phyloP scores from a whole-genome alignment of 2,888 invertebrate species.

The Anoplius nigerrimus region DNA sequence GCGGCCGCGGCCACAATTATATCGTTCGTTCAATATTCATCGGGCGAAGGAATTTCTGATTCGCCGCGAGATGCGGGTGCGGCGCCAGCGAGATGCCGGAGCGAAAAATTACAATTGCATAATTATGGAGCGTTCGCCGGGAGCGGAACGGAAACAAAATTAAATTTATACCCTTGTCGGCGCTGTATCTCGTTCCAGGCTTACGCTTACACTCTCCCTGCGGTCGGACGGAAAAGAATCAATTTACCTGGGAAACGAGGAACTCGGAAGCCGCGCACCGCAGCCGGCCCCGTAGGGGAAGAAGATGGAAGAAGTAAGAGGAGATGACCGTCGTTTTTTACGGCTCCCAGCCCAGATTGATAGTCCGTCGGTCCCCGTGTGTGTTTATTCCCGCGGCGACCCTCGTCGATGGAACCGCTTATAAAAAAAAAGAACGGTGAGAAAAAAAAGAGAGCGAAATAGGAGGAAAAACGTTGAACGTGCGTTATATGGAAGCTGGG shows the following conservation, averaged over 20 bases:
- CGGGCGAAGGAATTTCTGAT: no score
- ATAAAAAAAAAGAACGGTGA: no score
- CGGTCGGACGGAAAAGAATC: constrained; percentile 34
- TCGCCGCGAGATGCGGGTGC: no score
- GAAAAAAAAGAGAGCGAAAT: no score
- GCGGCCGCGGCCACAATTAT: no score
- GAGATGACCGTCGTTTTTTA: constrained; percentile 19
- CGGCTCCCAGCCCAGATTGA: constrained; percentile 28
- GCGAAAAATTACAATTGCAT: no score
- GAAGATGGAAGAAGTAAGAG: constrained; percentile 10
- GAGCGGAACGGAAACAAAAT: constrained; percentile 23
- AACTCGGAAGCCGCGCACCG: constrained; percentile 24
- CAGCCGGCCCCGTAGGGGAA: neutral
- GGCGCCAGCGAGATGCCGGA: no score
- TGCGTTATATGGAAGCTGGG: no score
- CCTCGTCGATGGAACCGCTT: constrained; percentile 6
- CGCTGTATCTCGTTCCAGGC: constrained; percentile 33
- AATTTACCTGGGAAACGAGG: constrained; percentile 39
- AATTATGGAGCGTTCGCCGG: no score
- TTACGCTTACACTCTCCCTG: constrained; percentile 29
- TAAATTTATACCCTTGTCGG: constrained; percentile 26
- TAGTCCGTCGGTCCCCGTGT: constrained; percentile 9
- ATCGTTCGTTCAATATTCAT: no score
- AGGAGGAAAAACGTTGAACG: no score
- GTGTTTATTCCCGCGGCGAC: constrained; percentile 29